Evolutionary conservation across 2,113 vertebrate species (phyloP).

Genomic region (Nipponia nippon): DNA sequence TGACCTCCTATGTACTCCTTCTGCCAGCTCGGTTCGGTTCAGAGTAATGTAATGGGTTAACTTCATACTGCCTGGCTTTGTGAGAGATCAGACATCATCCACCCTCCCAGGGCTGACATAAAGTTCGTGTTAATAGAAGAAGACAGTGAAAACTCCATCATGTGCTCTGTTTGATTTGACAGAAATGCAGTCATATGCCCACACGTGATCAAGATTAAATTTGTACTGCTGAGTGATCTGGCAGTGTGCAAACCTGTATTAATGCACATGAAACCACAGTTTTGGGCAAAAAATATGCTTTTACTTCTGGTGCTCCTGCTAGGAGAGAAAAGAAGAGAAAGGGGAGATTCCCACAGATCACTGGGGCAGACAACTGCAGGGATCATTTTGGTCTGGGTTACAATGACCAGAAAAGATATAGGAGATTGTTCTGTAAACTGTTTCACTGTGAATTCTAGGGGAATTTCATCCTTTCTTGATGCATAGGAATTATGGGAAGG

Average conservation of each 20-base stretch:
- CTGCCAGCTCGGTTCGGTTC: rapidly evolving
- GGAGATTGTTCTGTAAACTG: background rate
- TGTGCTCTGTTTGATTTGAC: background rate
- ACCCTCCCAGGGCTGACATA: background rate
- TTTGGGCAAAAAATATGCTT: background rate
- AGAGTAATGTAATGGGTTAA: background rate
- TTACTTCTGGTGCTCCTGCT: background rate
- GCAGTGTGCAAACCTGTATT: background rate
- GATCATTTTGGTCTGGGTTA: background rate
- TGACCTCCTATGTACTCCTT: background rate
- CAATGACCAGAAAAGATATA: background rate
- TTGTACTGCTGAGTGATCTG: background rate
- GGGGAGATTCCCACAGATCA: background rate
- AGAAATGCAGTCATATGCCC: background rate
- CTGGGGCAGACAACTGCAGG: background rate
- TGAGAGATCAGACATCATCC: background rate
- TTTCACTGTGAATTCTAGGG: background rate
- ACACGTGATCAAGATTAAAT: background rate
- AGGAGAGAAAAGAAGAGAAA: background rate
- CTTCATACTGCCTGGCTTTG: background rate
- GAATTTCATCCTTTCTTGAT: background rate
- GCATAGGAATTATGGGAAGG: background rate
- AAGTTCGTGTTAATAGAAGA: background rate
- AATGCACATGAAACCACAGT: background rate
- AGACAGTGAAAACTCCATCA: background rate